phyloP scores from a whole-genome alignment of 2,113 vertebrate species.

The Apodemus sylvaticus region DNA sequence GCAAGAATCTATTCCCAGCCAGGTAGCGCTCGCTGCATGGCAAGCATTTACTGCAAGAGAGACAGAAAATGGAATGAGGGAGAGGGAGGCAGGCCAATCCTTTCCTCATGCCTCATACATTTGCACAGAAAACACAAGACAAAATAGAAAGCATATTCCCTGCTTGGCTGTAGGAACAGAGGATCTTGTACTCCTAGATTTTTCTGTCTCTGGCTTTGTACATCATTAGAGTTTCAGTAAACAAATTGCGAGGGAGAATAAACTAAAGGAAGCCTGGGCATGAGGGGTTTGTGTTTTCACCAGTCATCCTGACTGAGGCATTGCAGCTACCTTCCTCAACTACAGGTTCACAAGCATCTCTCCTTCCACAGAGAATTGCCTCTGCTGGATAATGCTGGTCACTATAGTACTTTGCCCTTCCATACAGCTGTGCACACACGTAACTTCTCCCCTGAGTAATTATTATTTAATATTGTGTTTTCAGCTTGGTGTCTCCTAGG shows the following conservation, averaged over 20 bases:
- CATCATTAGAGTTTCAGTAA: neutral
- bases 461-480: constrained; percentile 8
- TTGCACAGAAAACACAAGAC: neutral
- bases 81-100: neutral
- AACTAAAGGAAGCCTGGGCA: neutral
- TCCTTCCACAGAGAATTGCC: neutral
- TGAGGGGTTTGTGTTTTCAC: neutral
- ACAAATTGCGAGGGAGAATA: neutral
- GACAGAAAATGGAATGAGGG: neutral
- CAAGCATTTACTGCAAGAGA: neutral
- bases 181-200: neutral
- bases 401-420: neutral
- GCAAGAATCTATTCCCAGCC: neutral
- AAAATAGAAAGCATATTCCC: neutral
- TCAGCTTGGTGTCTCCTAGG: neutral
- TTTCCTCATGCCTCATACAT: neutral
- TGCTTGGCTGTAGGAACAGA: neutral
- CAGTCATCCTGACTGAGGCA: neutral
- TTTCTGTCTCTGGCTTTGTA: neutral
- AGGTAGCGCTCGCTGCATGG: neutral
- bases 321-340: neutral
- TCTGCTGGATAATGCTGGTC: neutral
- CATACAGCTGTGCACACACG: no score
- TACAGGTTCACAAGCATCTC: neutral
- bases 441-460: neutral